A percentile compares a stretch with the other conserved stretches of the same genome.
Evolutionary conservation across 2,797 vertebrate species (phyloP).

Genomic region (Emys orbicularis): DNA sequence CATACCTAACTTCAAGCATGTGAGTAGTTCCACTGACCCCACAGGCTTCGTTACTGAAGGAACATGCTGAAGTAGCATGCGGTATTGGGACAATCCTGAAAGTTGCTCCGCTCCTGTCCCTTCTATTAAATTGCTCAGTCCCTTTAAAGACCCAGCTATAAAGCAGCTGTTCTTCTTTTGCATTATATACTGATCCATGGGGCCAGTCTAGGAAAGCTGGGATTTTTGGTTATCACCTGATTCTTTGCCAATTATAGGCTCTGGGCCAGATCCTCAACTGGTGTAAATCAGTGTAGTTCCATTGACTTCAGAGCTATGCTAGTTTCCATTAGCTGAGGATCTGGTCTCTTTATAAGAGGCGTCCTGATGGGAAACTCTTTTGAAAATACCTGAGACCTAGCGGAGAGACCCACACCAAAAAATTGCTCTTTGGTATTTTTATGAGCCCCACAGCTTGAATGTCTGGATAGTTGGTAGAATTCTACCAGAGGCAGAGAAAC

Average conservation of each 20-base stretch:
- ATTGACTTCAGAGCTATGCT: neutral
- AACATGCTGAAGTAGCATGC: neutral
- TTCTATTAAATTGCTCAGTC: neutral
- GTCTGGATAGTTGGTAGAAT: neutral
- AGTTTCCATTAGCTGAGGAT: no score
- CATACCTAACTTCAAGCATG: neutral
- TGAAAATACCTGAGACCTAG: neutral
- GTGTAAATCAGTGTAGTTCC: neutral
- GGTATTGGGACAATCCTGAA: neutral
- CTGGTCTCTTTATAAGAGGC: neutral
- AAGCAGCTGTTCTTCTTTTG: neutral
- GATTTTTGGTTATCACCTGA: neutral
- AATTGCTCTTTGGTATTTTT: neutral
- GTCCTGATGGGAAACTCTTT: neutral
- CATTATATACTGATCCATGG: neutral
- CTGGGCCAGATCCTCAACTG: neutral
- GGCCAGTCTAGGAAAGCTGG: neutral
- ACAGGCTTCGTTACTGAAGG: neutral
- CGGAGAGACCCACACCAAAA: neutral
- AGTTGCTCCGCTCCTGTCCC: neutral
- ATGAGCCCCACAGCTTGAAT: neutral
- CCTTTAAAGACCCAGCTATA: neutral
- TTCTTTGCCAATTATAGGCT: neutral
- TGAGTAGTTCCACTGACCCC: neutral
- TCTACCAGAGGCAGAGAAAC: neutral